Percentiles rank a stretch among this genome's conserved stretches.
phyloP scores from a whole-genome alignment of 1,140 invertebrate genomes.

The Procambarus virginalis region DNA sequence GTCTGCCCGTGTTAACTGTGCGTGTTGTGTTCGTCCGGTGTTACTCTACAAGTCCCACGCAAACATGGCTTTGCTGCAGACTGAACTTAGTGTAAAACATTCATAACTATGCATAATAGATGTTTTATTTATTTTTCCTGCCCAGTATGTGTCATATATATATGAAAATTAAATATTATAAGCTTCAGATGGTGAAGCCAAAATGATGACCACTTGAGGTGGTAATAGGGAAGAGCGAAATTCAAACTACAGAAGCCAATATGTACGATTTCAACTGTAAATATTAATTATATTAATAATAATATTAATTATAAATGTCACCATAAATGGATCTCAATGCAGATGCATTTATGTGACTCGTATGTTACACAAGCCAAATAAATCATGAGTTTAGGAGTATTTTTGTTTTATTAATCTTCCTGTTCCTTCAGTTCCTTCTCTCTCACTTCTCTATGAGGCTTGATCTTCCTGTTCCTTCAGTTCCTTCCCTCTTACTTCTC shows the following conservation, averaged over 20 bases:
- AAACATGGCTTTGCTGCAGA: slow-evolving; percentile 49
- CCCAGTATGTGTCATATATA: slow-evolving; percentile 53
- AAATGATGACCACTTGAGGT: slow-evolving; percentile 46
- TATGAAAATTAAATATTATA: slow-evolving; percentile 36
- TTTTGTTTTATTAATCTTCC: neutral
- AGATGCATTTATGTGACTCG: slow-evolving; percentile 64
- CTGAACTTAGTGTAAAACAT: slow-evolving; percentile 55
- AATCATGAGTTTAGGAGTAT: slow-evolving; percentile 35
- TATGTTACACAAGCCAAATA: slow-evolving; percentile 65
- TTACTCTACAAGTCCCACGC: slow-evolving; percentile 34
- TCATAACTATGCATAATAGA: slow-evolving; percentile 56
- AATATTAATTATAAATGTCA: slow-evolving; percentile 55
- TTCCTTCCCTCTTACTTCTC: neutral
- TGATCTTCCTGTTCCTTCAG: too few relatives aligned
- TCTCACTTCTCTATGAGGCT: too few relatives aligned
- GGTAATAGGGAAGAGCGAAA: neutral
- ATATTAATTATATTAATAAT: slow-evolving; percentile 50
- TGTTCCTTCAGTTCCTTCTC: too few relatives aligned
- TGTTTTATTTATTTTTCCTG: slow-evolving; percentile 66
- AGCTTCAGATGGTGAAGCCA: slow-evolving; percentile 38
- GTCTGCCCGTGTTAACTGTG: slow-evolving; percentile 17
- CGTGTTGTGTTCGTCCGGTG: slow-evolving; percentile 29
- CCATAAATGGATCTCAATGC: slow-evolving; percentile 50
- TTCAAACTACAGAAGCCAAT: slow-evolving; percentile 51
- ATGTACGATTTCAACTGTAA: slow-evolving; percentile 48